phyloP scores from a whole-genome alignment of 2,113 vertebrate species.

The Hirundichthys speculiger region DNA sequence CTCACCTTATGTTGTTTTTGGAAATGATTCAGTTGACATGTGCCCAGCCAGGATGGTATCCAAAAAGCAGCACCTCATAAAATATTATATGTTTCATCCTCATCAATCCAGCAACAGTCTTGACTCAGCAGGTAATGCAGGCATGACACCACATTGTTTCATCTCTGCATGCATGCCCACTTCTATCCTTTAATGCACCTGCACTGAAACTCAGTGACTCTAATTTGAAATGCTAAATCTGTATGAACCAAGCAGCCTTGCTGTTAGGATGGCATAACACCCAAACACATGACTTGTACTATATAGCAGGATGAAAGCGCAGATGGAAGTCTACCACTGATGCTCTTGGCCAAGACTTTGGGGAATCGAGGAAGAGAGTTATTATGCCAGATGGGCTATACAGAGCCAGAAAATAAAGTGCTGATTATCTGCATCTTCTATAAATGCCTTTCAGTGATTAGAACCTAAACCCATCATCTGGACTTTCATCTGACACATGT shows the following conservation, averaged over 20 bases:
- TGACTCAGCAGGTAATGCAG: too few species aligned
- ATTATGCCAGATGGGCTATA: conserved; percentile 23
- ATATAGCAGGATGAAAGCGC: conserved; percentile 28
- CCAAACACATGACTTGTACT: conserved; percentile 36
- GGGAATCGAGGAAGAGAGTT: conserved; percentile 27
- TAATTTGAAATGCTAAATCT: conserved; percentile 12
- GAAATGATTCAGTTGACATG: background rate
- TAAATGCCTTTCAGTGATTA: conserved; percentile 16
- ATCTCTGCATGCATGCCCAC: background rate
- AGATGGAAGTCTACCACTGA: conserved; percentile 29
- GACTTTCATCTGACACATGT: too few species aligned
- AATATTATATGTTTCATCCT: too few species aligned
- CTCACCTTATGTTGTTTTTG: conserved; percentile 17
- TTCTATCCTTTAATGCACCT: conserved; percentile 37
- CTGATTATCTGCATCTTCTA: conserved; percentile 32
- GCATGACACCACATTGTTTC: background rate
- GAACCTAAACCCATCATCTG: conserved; percentile 51
- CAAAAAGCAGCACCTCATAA: too few species aligned
- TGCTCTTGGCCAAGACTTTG: conserved; percentile 32
- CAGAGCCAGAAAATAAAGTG: conserved; percentile 18
- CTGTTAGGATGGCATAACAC: conserved; percentile 10
- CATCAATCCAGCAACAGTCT: too few species aligned
- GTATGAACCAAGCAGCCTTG: background rate
- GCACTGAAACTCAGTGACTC: conserved; percentile 29
- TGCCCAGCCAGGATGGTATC: too few species aligned